Evolutionary conservation across 2,113 vertebrate genomes (phyloP).

Genomic region (Nipponia nippon): DNA sequence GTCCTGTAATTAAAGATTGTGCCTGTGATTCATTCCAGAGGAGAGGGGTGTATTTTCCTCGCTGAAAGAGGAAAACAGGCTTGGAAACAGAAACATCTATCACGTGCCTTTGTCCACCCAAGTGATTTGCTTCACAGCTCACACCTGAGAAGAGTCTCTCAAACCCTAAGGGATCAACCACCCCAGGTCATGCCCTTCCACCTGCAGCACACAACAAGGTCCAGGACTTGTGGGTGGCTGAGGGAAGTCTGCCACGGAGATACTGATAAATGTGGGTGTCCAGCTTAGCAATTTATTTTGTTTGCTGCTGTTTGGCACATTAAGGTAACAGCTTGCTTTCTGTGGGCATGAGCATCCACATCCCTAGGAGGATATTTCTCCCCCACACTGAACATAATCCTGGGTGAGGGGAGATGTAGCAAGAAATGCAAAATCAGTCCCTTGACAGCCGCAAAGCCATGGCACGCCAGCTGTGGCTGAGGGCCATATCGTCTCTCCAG

Average conservation of each 20-base stretch:
- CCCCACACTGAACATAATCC: neutral
- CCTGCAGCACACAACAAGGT: neutral
- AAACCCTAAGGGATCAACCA: neutral
- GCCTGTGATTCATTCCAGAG: neutral
- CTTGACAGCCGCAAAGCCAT: neutral
- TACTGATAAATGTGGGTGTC: neutral
- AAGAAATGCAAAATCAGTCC: neutral
- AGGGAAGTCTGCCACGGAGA: neutral
- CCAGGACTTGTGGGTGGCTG: neutral
- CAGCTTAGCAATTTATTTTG: neutral
- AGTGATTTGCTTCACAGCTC: neutral
- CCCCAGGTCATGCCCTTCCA: neutral
- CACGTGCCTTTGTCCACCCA: neutral
- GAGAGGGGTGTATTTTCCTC: neutral
- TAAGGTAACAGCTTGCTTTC: neutral
- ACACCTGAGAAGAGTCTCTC: neutral
- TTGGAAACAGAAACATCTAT: neutral
- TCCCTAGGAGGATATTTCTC: neutral
- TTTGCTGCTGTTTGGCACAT: neutral
- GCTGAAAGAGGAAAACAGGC: neutral
- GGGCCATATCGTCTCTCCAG: neutral
- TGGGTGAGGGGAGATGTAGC: neutral
- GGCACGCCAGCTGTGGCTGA: fast-evolving
- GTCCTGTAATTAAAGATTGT: neutral
- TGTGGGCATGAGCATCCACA: neutral